These are phyloP conservation scores for Paedocypris micromegethes DNA, from an alignment of 2,797 vertebrate genomes.

Conservation along the genomic window DNA sequence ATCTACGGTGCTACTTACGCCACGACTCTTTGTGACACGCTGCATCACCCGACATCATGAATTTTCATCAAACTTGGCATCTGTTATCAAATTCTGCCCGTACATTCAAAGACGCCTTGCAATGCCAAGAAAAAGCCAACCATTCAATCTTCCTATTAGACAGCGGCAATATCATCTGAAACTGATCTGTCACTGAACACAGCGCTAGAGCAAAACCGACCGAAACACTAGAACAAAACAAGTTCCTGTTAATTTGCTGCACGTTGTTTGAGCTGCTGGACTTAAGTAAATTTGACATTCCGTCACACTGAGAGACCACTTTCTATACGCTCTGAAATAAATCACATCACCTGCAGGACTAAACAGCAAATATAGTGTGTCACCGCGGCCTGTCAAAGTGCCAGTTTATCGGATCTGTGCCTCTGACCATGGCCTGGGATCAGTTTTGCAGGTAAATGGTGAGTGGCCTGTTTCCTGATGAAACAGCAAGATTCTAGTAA, in stretches of 20 bases:
- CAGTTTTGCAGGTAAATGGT: constrained; percentile 28
- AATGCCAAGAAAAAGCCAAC: constrained; percentile 30
- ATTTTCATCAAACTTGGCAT: constrained; percentile 12
- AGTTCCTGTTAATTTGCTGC: constrained; percentile 44
- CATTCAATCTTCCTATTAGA: constrained; percentile 17
- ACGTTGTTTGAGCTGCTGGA: constrained; percentile 38
- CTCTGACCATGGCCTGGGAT: constrained; percentile 35
- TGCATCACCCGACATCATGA: not conserved
- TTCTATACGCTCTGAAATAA: constrained; percentile 40
- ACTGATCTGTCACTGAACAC: constrained; percentile 25
- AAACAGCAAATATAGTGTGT: constrained; percentile 45
- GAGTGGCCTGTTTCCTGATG: constrained; percentile 31
- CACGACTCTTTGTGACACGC: no score
- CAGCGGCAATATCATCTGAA: constrained; percentile 45
- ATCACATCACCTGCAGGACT: constrained; percentile 43
- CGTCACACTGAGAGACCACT: constrained; percentile 28
- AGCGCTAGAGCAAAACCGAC: constrained; percentile 20
- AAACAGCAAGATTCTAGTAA: constrained; percentile 22
- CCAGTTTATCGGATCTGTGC: constrained; percentile 26
- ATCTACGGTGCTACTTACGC: no score
- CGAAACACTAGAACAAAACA: constrained; percentile 46
- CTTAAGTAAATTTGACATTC: constrained; percentile 49
- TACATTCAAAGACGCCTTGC: not conserved
- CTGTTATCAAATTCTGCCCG: constrained; percentile 25
- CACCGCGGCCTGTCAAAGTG: constrained; percentile 26